phyloP scores from a whole-genome alignment of 2,797 vertebrate species.

The Sardinella longiceps region DNA sequence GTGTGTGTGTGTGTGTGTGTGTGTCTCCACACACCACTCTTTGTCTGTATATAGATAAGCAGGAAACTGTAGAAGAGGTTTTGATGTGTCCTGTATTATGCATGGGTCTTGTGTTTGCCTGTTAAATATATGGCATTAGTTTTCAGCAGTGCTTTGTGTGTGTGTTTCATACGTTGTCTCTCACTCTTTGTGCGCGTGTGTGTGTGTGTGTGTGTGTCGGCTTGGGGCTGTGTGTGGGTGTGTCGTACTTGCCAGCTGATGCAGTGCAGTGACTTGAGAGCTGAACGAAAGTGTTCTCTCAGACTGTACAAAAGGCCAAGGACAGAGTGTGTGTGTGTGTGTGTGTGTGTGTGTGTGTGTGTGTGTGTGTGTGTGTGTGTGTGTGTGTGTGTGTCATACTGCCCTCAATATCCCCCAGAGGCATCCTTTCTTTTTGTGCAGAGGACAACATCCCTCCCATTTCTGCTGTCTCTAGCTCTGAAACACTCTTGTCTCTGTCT shows the following conservation, averaged over 20 bases:
- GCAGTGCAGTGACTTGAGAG: constrained; percentile 42
- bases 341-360: constrained; percentile 26
- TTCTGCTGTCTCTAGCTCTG: constrained; percentile 49
- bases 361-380: constrained; percentile 16
- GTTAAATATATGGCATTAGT: constrained; percentile 12
- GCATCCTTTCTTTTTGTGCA: constrained; percentile 61
- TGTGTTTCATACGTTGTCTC: not conserved
- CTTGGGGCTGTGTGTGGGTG: not conserved
- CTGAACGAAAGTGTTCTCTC: constrained; percentile 70
- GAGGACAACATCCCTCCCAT: constrained; percentile 58
- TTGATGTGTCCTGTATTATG: constrained; percentile 14
- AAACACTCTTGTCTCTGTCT: constrained; percentile 25
- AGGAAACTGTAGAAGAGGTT: constrained; percentile 10
- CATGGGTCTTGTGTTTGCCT: not conserved
- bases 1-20: too few species aligned
- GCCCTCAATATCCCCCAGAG: constrained; percentile 63
- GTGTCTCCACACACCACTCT: not conserved
- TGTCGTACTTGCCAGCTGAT: not conserved
- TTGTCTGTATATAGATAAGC: not conserved
- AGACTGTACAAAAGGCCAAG: constrained; percentile 66
- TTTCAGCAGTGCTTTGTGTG: not conserved
- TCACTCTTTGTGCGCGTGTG: not conserved
- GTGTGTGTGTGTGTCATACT: constrained; percentile 56
- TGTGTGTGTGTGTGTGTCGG: not conserved
- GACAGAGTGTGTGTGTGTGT: constrained; percentile 56